Evolutionary conservation across 2,888 invertebrate species (phyloP), one percentile per base, ranked within the genome.

Genomic region (Hartigia nigra): DNA sequence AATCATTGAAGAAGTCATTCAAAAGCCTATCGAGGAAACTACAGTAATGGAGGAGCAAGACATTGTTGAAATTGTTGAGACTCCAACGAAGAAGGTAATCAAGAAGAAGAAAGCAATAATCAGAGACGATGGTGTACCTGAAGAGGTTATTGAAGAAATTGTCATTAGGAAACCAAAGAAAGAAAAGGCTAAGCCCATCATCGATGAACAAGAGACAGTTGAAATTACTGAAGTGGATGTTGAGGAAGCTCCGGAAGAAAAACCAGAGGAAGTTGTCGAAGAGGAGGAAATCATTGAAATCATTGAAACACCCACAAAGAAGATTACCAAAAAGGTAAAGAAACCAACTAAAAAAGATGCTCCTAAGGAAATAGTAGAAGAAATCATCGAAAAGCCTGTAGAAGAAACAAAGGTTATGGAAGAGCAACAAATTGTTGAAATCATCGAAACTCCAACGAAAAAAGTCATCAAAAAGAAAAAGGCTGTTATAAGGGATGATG

Each of bases 141-240:
- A 85, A 76, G 88, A 88, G 81, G 81, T 84, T 70, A 80, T 86
- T 39, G 83, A 88, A 77, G 86, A 88, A 74, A 83, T 85, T 14
- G 77, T 84, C 31, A 78, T 83, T 14, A 81, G 84, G 76, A 83
- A 84, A 77, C 82, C 82, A 14, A 74, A 79, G 1, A 77, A 79
- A 39, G 81, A 81, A 55, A 80, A 81, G 72, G 85, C 83, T 12
- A 82, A 85, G 70, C 78, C 79, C 31, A 77, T 76, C 69, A 69
- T 84, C 35, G 87, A 86, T 69, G 84, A 84, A 4, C 76, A 74
- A 11, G 81, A 84, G 74, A 85, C 85, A 32, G 87, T 90, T 35
- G 81, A 86, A 76, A 80, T 84, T 69, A 84, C 84, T 4, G 83
- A 86, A 79, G 81, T 83, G 35, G 82, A 84, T 78, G 82, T 39